Evolutionary conservation across 2,113 vertebrate genomes (phyloP), one percentile per base, ranked within the genome.

Genomic region (Origma solitaria): DNA sequence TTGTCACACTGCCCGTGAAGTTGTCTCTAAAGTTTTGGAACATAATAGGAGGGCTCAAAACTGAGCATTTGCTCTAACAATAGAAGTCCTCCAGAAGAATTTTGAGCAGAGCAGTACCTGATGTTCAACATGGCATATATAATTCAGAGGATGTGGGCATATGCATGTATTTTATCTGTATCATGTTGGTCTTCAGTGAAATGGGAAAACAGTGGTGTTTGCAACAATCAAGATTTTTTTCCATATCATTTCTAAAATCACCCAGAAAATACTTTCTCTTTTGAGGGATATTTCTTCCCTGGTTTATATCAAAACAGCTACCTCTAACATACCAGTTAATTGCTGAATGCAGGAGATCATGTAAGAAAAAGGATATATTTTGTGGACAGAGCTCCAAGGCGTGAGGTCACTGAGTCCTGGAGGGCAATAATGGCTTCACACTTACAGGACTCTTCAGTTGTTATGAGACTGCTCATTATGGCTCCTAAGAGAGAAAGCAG

Each of bases 361-460:
- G 15, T 73, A 47, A 85, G 80, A 72, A 78, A 97, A 99, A 99
- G 99, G 99, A 99, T 99, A 99, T 99, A 81, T 96, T 98, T 99
- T 88, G 95, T 95, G 45, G 98, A 97, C 82, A 99, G 97, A 94
- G 98, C 97, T 97, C 99, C 98, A 49, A 99, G 97, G 87, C 93
- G 96, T 3, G 97, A 98, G 92, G 98, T 98, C 25, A 98, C 98
- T 15, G 98, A 98, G 70, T 98, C 98, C 97, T 99, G 99, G 97
- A 99, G 98, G 9, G 97, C 98, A 97, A 98, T 93, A 10, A 98
- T 97, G 91, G 98, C 98, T 92, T 99, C 98, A 93, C 99, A 99
- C 40, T 98, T 98, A 92, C 99, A 99, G 21, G 98, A 98, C 50
- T 99, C 97, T 77, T 98, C 98, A 81, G 93, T 96, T 86, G 98